phyloP scores from a whole-genome alignment of 2,113 vertebrate genomes.

The Pardalotus punctatus region DNA sequence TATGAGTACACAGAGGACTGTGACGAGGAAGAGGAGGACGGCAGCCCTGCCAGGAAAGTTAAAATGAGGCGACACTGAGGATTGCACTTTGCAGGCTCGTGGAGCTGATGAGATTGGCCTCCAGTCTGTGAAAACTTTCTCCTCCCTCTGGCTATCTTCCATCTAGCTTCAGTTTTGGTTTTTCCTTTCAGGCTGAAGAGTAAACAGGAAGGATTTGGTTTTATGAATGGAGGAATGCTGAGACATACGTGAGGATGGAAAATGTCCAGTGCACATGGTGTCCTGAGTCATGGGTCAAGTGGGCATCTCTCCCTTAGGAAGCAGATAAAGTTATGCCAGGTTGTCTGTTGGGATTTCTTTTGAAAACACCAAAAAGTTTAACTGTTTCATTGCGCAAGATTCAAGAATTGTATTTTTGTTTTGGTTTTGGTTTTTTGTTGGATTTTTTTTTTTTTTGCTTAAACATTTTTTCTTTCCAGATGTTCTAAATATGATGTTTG shows the following conservation, averaged over 20 bases:
- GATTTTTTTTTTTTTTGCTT: neutral
- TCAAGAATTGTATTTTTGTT: conserved; percentile 50
- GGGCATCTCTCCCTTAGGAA: conserved; percentile 41
- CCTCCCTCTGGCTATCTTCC: conserved; percentile 61
- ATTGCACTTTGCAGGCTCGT: conserved; percentile 6
- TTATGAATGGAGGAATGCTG: conserved; percentile 59
- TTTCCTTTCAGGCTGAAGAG: conserved; percentile 72
- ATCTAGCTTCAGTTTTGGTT: conserved; percentile 66
- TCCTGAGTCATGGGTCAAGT: conserved; percentile 37
- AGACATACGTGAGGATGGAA: conserved; percentile 39
- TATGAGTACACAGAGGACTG: conserved; percentile 76
- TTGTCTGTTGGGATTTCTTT: conserved; percentile 65
- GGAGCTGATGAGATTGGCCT: conserved; percentile 44
- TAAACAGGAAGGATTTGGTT: conserved; percentile 62
- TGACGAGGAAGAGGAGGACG: conserved; percentile 69
- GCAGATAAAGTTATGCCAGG: conserved; percentile 59
- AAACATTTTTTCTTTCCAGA: conserved; percentile 56
- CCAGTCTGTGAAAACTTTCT: conserved; percentile 65
- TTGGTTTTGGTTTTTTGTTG: neutral
- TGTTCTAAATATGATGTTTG: conserved; percentile 65
- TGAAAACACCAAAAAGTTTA: conserved; percentile 71
- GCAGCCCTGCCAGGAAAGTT: conserved; percentile 87
- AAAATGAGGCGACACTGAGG: conserved; percentile 96
- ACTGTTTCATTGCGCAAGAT: conserved; percentile 32
- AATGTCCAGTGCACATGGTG: conserved; percentile 20